phyloP scores from a whole-genome alignment of 2,797 vertebrate genomes.

The Anguilla obscura region DNA sequence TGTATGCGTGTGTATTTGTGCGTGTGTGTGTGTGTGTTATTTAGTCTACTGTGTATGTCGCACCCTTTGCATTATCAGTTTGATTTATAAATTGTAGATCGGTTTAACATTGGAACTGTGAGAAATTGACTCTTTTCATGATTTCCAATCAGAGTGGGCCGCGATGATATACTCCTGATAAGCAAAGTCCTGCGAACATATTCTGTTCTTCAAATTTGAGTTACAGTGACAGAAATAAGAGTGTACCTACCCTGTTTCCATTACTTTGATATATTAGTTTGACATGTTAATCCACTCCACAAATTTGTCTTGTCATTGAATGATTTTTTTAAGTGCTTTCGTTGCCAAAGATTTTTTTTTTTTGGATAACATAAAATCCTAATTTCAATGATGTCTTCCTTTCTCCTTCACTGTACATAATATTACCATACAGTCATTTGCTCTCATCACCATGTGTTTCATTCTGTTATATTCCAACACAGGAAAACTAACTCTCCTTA shows the following conservation, averaged over 20 bases:
- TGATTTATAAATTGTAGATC: neutral
- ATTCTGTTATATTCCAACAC: neutral
- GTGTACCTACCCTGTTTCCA: neutral
- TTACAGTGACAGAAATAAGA: neutral
- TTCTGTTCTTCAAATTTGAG: neutral
- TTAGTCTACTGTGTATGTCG: neutral
- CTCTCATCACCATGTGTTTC: neutral
- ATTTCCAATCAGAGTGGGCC: neutral
- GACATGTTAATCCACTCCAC: neutral
- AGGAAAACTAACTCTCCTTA: neutral
- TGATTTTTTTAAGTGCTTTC: neutral
- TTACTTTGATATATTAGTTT: neutral
- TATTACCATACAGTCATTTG: neutral
- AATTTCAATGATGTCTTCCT: neutral
- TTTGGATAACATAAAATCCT: neutral
- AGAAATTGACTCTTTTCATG: neutral
- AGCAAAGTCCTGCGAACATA: neutral
- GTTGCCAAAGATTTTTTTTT: neutral
- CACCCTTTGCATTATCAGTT: neutral
- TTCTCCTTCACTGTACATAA: neutral
- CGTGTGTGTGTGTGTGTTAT: neutral
- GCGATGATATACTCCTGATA: neutral
- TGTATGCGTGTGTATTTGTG: neutral
- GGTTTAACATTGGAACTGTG: neutral
- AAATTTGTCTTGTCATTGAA: constrained; percentile 10